Base-by-base conservation (phyloP, 2,797 vertebrate genomes). In the Kryptolebias ocellatus region DNA sequence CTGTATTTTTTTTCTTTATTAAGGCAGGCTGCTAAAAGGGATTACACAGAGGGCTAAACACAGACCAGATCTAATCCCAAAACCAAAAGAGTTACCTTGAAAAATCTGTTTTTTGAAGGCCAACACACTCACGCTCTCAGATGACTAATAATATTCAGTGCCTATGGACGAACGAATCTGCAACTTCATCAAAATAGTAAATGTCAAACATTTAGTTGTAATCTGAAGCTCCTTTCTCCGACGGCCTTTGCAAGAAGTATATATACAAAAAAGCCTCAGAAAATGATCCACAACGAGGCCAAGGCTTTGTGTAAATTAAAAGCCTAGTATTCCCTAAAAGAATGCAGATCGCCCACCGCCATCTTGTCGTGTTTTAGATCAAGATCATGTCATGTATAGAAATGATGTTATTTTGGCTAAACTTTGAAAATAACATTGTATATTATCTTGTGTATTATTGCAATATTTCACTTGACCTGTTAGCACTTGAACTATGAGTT, bases 11-110 rank as follows among this genome's bases (percentile, higher is more conserved):
- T 73, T 74, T 79, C 51, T 82, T 80, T 67, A 79, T 67, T 65
- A 53, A 78, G 51, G 66, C 78, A 73, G 80, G 78, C 83, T 86
- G 78, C 78, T 84, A 72, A 75, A 65, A 80, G 74, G 80, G 84
- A 89, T 87, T 86, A 89, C 69, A 74, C 72, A 68, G 69, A 67
- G 63, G 59, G 67, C 67, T 80, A 75, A 84, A 87, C 67, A 81
- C 73, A 81, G 83, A 75, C 68, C 72, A 74, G 70, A 87, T 72
- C 72, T 86, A 88, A 86, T 87, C 77, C 82, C 51, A 51, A 24
- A 65, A 72, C 80, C 66, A 83, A 64, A 54, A 74, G 70, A 64
- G 71, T 74, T 75, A 83, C 64, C 71, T 83, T 53, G 27, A 74
- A 75, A 70, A 72, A 78, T 61, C 76, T 0, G 14, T 74, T 74